Percentiles rank a stretch among this genome's conserved stretches.
Evolutionary conservation across 2,797 vertebrate species (phyloP).

Genomic region (Centroberyx gerrardi): DNA sequence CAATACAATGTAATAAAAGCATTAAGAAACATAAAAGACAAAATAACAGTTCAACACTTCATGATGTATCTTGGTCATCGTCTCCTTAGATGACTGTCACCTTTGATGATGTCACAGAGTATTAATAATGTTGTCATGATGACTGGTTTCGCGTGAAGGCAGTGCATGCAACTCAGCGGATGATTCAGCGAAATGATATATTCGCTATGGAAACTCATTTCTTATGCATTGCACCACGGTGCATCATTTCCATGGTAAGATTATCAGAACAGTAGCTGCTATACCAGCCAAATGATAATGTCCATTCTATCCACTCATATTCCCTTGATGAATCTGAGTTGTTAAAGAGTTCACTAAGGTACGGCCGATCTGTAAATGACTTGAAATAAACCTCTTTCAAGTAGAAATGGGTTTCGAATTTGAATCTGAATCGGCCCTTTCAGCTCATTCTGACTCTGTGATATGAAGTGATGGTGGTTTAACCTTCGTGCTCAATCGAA

Average conservation of each 20-base stretch:
- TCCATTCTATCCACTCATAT: neutral
- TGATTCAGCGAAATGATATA: too few relatives aligned
- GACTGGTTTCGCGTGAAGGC: neutral
- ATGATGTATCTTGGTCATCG: conserved; percentile 2
- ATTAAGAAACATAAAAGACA: too few relatives aligned
- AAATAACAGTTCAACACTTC: neutral
- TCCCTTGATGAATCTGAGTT: neutral
- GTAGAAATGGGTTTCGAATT: too few relatives aligned
- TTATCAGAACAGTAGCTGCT: conserved; percentile 11
- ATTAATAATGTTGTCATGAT: conserved; percentile 27
- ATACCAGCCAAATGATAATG: neutral
- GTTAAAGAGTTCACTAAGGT: neutral
- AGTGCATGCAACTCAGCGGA: too few relatives aligned
- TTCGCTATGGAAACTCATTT: too few relatives aligned
- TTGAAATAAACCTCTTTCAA: neutral
- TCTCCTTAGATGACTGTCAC: neutral
- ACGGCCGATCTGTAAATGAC: conserved; percentile 6
- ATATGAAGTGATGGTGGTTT: too few relatives aligned
- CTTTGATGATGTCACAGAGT: neutral
- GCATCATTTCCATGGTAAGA: neutral
- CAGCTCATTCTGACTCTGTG: too few relatives aligned
- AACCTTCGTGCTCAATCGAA: too few relatives aligned
- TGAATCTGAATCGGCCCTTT: too few relatives aligned
- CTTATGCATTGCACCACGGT: too few relatives aligned
- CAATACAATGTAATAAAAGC: too few relatives aligned